Percentiles rank a stretch among this genome's conserved stretches.
These are phyloP conservation scores for Lamprotornis superbus DNA, from an alignment of 2,113 vertebrate species.

Conservation along the genomic window DNA sequence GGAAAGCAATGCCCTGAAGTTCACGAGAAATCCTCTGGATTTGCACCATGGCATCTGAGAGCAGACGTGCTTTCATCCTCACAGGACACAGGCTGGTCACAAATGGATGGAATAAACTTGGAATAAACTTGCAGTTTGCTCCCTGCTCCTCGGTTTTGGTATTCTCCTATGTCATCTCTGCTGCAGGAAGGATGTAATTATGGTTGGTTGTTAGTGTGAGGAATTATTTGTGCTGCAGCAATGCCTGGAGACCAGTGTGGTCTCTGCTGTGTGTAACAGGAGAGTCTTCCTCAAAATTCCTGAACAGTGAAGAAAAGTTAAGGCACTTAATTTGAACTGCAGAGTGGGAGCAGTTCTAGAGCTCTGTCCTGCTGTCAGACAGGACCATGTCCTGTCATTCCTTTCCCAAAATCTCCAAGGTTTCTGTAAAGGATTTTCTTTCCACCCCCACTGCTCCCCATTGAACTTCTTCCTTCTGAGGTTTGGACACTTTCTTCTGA, in stretches of 20 bases:
- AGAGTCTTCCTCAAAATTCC: conserved; percentile 16
- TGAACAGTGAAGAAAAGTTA: not conserved
- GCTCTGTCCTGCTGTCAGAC: not conserved
- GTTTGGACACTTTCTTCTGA: not conserved
- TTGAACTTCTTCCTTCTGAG: not conserved
- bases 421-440: not conserved
- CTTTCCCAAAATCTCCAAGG: not conserved
- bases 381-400: not conserved
- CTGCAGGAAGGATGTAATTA: conserved; percentile 55
- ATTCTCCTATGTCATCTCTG: not conserved
- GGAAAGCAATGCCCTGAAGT: not conserved
- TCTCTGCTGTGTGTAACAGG: conserved; percentile 9
- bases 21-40: not conserved
- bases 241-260: conserved; percentile 1
- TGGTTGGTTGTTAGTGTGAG: not conserved
- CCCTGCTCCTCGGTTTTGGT: not conserved
- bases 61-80: not conserved
- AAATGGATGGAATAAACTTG: not conserved
- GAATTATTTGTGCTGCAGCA: conserved; percentile 26
- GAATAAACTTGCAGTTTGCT: not conserved
- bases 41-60: not conserved
- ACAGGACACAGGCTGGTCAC: not conserved
- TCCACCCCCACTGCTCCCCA: not conserved
- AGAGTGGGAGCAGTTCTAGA: not conserved
- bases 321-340: not conserved